These are phyloP conservation scores for Paraplagusia blochii DNA, from an alignment of 2,113 vertebrate genomes.

Conservation along the genomic window DNA sequence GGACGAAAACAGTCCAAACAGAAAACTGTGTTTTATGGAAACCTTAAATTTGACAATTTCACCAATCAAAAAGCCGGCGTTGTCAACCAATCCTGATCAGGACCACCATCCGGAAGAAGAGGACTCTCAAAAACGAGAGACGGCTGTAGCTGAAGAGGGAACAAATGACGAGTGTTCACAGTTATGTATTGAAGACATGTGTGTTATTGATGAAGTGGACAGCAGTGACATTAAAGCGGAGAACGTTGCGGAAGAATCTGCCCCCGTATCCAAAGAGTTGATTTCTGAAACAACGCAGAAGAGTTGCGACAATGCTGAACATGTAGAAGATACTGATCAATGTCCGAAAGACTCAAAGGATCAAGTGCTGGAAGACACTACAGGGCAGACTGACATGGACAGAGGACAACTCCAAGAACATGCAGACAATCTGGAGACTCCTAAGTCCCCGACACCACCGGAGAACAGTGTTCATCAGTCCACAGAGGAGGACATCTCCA, in stretches of 20 bases:
- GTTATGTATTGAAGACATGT: slow-evolving; percentile 60
- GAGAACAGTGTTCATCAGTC: too few relatives aligned
- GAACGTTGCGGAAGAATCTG: not conserved
- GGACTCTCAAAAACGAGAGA: not conserved
- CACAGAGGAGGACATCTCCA: too few relatives aligned
- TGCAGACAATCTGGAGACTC: not conserved
- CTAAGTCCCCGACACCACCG: not conserved
- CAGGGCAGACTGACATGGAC: slow-evolving; percentile 14
- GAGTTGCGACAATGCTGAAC: not conserved
- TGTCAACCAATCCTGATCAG: slow-evolving; percentile 1
- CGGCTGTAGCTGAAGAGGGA: not conserved
- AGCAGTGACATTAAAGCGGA: slow-evolving; percentile 39
- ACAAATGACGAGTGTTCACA: slow-evolving; percentile 35
- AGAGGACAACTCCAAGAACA: not conserved
- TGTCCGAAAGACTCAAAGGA: not conserved
- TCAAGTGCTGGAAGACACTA: slow-evolving; percentile 1
- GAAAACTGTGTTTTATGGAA: slow-evolving; percentile 95
- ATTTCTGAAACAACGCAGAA: not conserved
- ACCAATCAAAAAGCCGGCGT: slow-evolving; percentile 82
- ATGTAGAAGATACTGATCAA: not conserved
- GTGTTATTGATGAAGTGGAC: slow-evolving; percentile 66
- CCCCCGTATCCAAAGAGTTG: not conserved
- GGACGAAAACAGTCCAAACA: slow-evolving; percentile 66
- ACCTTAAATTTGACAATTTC: slow-evolving; percentile 94
- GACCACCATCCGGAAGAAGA: slow-evolving; percentile 39